phyloP scores from a whole-genome alignment of 2,113 vertebrate species.

The Protobothrops flavoviridis region DNA sequence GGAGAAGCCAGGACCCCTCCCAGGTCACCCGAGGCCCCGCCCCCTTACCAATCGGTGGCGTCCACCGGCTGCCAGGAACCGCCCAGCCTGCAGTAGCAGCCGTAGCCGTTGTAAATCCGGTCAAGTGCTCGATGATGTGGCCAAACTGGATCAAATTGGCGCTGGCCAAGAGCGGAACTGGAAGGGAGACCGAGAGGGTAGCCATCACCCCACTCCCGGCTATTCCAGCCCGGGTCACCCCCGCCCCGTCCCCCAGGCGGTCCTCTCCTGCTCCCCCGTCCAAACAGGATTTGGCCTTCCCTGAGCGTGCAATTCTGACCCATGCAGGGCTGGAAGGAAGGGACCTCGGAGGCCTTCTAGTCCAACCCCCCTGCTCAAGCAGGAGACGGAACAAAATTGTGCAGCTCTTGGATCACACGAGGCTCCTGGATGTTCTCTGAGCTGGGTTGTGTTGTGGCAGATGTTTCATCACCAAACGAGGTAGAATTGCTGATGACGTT shows the following conservation, averaged over 20 bases:
- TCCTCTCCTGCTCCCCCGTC: too few relatives aligned
- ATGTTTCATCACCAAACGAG: neutral
- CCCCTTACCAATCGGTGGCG: constrained; percentile 52
- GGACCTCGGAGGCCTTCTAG: neutral
- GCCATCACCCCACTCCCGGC: accelerated
- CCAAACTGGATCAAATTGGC: constrained; percentile 52
- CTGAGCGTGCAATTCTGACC: too few relatives aligned
- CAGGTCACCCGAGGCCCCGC: accelerated
- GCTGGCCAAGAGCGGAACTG: neutral
- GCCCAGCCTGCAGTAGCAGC: constrained; percentile 56
- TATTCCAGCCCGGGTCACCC: neutral
- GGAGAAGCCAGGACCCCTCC: neutral
- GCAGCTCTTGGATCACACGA: neutral
- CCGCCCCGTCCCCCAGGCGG: too few relatives aligned
- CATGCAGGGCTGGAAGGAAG: neutral
- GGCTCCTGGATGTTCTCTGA: neutral
- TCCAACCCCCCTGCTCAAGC: neutral
- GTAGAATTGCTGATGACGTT: neutral
- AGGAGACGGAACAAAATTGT: neutral
- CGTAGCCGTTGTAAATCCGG: constrained; percentile 46
- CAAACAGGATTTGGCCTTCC: too few relatives aligned
- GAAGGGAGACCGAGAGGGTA: neutral
- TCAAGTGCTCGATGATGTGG: constrained; percentile 41
- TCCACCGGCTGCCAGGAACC: constrained; percentile 61
- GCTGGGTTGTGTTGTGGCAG: neutral